phyloP scores from a whole-genome alignment of 2,113 vertebrate genomes.

The Callorhinus ursinus region DNA sequence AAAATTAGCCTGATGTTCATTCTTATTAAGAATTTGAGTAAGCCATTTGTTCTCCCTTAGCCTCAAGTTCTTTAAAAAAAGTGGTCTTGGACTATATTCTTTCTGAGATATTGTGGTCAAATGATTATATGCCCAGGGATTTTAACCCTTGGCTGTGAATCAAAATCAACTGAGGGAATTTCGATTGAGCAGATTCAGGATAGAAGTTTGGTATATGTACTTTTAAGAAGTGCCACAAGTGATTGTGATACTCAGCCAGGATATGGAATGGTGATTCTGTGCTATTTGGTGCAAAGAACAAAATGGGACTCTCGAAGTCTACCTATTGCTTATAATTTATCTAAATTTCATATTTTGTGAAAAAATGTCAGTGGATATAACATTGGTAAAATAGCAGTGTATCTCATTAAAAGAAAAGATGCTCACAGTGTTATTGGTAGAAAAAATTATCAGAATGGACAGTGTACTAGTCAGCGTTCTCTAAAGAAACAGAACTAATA shows the following conservation, averaged over 20 bases:
- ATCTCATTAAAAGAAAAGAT: not conserved
- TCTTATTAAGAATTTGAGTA: not conserved
- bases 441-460: not conserved
- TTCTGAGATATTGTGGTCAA: not conserved
- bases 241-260: not conserved
- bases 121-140: not conserved
- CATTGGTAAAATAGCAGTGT: not conserved
- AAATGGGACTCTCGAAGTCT: not conserved
- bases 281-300: not conserved
- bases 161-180: constrained; percentile 28
- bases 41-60: not conserved
- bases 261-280: not conserved
- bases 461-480: not conserved
- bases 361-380: not conserved
- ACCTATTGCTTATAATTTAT: not conserved
- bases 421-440: not conserved
- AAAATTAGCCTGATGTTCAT: not conserved
- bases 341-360: not conserved
- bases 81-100: not conserved
- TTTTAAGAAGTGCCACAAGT: constrained; percentile 24
- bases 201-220: not conserved
- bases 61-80: not conserved
- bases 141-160: not conserved
- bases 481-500: not conserved
- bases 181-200: not conserved